A percentile compares a stretch with the other conserved stretches of the same genome.
phyloP scores from a whole-genome alignment of 2,113 vertebrate genomes.

The Pteruthius melanotis region DNA sequence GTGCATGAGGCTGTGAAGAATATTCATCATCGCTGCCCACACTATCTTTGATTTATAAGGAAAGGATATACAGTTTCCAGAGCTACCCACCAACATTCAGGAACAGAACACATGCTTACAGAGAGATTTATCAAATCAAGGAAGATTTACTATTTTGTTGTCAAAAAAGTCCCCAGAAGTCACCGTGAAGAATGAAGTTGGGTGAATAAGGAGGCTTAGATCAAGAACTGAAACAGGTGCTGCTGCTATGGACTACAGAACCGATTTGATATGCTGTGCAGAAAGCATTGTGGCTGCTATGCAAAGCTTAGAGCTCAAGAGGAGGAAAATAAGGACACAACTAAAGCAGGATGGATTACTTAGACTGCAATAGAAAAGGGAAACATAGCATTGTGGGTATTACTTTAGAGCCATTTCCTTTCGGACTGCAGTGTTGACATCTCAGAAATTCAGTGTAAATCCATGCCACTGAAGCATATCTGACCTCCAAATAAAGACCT shows the following conservation, averaged over 20 bases:
- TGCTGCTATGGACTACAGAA: neutral
- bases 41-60: neutral
- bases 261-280: neutral
- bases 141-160: neutral
- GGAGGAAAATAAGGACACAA: neutral
- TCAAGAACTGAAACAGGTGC: neutral
- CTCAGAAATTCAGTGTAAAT: conserved; percentile 9
- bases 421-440: neutral
- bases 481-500: neutral
- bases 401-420: neutral
- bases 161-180: neutral
- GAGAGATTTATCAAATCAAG: neutral
- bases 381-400: neutral
- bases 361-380: neutral
- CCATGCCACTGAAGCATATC: neutral
- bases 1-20: neutral
- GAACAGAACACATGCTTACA: neutral
- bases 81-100: neutral
- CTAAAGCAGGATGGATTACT: neutral
- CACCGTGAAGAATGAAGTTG: neutral
- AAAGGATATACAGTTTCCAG: neutral
- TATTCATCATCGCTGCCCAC: neutral
- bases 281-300: neutral
- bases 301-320: conserved; percentile 9
- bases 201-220: neutral